Evolutionary conservation across 2,113 vertebrate species (phyloP).

Genomic region (Dipodomys spectabilis): DNA sequence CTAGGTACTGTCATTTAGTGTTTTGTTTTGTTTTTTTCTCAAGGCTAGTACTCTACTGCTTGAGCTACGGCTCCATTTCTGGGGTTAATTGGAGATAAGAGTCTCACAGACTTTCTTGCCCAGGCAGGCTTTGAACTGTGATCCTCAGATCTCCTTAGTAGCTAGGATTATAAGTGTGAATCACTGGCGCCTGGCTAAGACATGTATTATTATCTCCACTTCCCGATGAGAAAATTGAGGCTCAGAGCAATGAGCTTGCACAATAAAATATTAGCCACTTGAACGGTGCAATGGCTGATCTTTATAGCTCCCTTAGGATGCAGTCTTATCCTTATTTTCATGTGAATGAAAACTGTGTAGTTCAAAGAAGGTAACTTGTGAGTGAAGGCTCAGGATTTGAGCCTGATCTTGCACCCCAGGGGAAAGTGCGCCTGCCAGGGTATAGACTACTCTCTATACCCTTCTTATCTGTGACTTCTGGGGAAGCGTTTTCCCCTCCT

Average conservation of each 20-base stretch:
- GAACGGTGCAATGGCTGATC: not conserved
- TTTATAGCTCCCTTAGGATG: not conserved
- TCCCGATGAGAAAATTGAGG: constrained; percentile 12
- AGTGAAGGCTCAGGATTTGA: not conserved
- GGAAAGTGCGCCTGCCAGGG: not conserved
- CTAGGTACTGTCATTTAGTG: no score
- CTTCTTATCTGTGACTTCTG: not conserved
- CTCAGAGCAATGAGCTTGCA: not conserved
- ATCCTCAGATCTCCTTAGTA: no score
- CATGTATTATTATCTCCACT: not conserved
- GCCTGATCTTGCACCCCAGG: not conserved
- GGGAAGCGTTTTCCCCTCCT: not conserved
- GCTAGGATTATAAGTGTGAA: no score
- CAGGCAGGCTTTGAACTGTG: no score
- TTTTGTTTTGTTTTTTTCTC: no score
- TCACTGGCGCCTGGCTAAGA: no score
- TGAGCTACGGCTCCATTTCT: no score
- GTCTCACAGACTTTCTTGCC: no score
- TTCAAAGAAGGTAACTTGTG: not conserved
- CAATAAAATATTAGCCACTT: not conserved
- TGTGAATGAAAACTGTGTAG: not conserved
- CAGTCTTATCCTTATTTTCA: not conserved
- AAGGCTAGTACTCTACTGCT: no score
- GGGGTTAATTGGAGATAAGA: no score
- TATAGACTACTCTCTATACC: fast-evolving